Evolutionary conservation across 2,797 vertebrate species (phyloP).

Genomic region (Tiaroga cobitis): DNA sequence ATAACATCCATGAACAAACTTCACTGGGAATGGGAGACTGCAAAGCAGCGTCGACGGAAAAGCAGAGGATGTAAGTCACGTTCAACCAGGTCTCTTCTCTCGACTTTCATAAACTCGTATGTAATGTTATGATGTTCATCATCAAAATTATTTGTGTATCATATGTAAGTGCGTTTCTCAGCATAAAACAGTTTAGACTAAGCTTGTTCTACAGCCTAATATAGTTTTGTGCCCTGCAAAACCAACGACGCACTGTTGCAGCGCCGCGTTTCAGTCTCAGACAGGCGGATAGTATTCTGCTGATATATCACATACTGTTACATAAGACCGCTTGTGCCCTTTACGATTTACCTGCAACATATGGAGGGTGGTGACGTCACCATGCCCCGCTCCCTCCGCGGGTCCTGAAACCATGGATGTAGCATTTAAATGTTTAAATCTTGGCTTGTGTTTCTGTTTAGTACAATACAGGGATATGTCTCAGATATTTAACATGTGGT

Average conservation of each 20-base stretch:
- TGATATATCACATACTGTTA: neutral
- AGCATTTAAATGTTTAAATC: neutral
- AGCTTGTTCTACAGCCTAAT: neutral
- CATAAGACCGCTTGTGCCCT: conserved; percentile 8
- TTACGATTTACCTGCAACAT: conserved; percentile 22
- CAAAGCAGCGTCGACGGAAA: neutral
- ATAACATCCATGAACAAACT: conserved; percentile 52
- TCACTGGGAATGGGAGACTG: conserved; percentile 14
- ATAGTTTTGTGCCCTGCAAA: neutral
- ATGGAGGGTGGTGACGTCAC: neutral
- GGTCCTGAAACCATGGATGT: neutral
- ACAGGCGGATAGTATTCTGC: neutral
- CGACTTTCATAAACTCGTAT: neutral
- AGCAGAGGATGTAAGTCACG: conserved; percentile 5
- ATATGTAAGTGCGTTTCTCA: neutral
- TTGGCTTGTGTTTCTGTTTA: neutral
- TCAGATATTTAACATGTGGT: neutral
- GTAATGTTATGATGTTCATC: neutral
- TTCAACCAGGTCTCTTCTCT: neutral
- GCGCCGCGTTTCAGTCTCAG: neutral
- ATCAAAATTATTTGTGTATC: neutral
- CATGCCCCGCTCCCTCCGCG: neutral
- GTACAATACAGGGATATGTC: neutral
- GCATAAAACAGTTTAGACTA: neutral
- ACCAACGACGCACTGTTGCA: conserved; percentile 10